Base-by-base conservation (phyloP, 2,888 invertebrate genomes). In the Sepiola atlantica region DNA sequence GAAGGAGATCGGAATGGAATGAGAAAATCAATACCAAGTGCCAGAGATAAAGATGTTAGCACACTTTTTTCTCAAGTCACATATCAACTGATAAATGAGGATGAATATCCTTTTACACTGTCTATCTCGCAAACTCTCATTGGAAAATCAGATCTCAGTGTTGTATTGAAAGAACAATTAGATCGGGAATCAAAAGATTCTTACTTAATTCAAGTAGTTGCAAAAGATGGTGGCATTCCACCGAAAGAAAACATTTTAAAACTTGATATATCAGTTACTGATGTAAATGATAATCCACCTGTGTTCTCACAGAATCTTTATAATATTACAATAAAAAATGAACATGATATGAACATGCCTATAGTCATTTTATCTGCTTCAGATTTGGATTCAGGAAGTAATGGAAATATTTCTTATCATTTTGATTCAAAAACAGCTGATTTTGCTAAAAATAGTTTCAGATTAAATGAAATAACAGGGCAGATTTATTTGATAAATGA, bases 1-100 rank as follows among this genome's bases (percentile, higher is more conserved):
- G 95, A 95, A 93, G 90, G 94, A 77, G 54, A 35, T 55, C 92
- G 94, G n/a, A 92, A 77, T 21, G 94, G 91, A 55, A 91, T 93
- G 57, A 77, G 28, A 77, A 77, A 77, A 77, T 77, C 77, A 77
- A 77, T n/a, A 32, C 55, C 61, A 28, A 55, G 16, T n/a, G 93
- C 93, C 1, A 32, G 28, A 4, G 93, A 93, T 93, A 28, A 32
- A 77, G 93, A 93, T 32, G 18, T 77, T 6, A 77, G 57, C 20
- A 24, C 28, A 24, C 57, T 61, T 61, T n/a, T 77, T 55, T 54
- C 35, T n/a, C n/a, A 32, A 77, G 16, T 77, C 14, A 77, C 77
- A 14, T 77, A 77, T 77, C n/a, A 77, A 77, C 32, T 77, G n/a
- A 32, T 77, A 77, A 14, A 77, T 6, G 77, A n/a, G 14, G 77